A percentile compares a stretch with the other conserved stretches of the same genome.
phyloP scores from a whole-genome alignment of 1,140 invertebrate genomes.

The Cotesia chilonis region DNA sequence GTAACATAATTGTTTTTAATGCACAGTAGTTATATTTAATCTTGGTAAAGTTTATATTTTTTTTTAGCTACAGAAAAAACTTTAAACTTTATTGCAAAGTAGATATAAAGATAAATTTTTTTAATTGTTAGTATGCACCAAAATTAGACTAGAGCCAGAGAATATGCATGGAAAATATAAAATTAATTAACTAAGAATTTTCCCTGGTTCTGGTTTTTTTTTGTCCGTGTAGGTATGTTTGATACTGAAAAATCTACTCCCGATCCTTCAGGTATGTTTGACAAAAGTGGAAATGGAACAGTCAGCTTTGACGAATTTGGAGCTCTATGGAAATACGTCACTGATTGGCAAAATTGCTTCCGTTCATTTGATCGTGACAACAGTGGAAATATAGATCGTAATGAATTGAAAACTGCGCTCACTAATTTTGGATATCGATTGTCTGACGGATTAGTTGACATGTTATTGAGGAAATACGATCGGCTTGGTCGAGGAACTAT shows the following conservation, averaged over 20 bases:
- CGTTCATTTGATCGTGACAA: constrained; percentile 92
- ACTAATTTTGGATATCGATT: constrained; percentile 93
- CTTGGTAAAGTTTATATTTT: too few relatives aligned
- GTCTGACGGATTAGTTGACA: constrained; percentile 83
- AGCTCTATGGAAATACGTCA: constrained; percentile 96
- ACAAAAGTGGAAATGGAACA: constrained; percentile 85
- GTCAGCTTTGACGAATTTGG: constrained; percentile 96
- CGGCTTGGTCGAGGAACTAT: constrained; percentile 88
- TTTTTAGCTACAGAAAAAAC: too few relatives aligned
- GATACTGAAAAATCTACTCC: constrained; percentile 57
- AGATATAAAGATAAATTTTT: neutral
- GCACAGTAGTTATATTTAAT: too few relatives aligned
- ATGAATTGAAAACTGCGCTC: constrained; percentile 89
- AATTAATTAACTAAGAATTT: constrained; percentile 20
- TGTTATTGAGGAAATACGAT: constrained; percentile 93
- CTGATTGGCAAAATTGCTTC: constrained; percentile 98
- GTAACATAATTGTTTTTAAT: too few relatives aligned
- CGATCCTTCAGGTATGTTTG: constrained; percentile 91
- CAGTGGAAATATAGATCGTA: constrained; percentile 94
- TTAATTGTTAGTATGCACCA: neutral
- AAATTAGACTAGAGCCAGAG: constrained; percentile 13
- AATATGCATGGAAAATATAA: neutral
- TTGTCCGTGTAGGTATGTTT: constrained; percentile 60
- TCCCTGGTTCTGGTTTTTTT: constrained; percentile 37
- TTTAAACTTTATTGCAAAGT: too few relatives aligned